These are phyloP conservation scores for Melipona beecheii DNA, from an alignment of 2,888 invertebrate genomes.

Conservation along the genomic window DNA sequence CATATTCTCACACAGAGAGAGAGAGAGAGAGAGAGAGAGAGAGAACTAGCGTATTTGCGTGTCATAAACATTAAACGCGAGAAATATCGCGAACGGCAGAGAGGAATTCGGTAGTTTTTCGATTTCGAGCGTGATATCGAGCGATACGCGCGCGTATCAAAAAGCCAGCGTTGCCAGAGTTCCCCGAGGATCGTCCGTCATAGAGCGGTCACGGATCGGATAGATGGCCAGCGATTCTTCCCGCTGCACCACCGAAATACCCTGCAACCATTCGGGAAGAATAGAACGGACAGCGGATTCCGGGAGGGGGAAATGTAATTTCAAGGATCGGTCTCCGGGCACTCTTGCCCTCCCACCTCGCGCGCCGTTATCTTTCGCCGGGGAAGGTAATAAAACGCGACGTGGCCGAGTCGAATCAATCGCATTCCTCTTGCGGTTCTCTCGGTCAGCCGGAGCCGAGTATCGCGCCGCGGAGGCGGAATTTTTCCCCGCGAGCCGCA, in stretches of 20 bases:
- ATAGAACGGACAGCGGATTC: constrained; percentile 2
- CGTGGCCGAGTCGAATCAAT: constrained; percentile 59
- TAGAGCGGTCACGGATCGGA: neutral
- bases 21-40: neutral
- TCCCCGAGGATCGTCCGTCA: constrained; percentile 4
- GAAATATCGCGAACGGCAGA: no score
- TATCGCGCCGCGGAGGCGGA: constrained; percentile 48
- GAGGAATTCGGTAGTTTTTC: no score
- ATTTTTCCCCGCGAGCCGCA: constrained; percentile 42
- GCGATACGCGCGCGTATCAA: neutral
- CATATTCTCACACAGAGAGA: no score
- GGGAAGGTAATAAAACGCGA: constrained; percentile 58
- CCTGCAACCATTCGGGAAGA: neutral
- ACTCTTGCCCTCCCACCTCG: constrained; percentile 1
- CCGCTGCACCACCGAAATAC: constrained; percentile 20
- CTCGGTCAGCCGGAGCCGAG: constrained; percentile 45
- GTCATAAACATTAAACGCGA: no score
- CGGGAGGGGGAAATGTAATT: constrained; percentile 43
- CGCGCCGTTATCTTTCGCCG: constrained; percentile 23
- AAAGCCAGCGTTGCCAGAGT: neutral
- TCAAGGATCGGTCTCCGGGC: constrained; percentile 13
- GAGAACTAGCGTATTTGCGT: no score
- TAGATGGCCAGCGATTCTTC: constrained; percentile 2
- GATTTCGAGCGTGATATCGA: no score
- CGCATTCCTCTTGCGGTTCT: constrained; percentile 59